These are phyloP conservation scores for Calliphora vicina DNA, from an alignment of 1,140 invertebrate species.

Conservation along the genomic window DNA sequence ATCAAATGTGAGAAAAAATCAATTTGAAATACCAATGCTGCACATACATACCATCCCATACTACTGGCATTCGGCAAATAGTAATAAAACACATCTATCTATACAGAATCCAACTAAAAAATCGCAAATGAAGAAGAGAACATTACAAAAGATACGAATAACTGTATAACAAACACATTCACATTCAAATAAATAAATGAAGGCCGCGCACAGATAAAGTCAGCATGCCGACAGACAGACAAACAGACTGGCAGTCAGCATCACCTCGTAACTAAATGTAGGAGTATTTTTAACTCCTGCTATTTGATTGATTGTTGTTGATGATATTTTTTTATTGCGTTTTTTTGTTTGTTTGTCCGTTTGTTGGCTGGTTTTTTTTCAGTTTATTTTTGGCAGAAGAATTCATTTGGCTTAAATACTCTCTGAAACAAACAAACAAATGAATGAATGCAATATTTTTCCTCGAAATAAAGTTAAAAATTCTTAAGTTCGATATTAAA, in stretches of 20 bases:
- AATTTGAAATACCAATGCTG: background rate
- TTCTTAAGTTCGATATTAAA: background rate
- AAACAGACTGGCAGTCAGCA: too few species aligned
- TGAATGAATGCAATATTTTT: background rate
- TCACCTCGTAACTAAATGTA: background rate
- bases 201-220: too few species aligned
- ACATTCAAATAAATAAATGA: background rate
- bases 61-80: background rate
- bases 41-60: background rate
- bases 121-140: background rate
- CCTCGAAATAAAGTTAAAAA: slow-evolving; percentile 2
- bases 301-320: slow-evolving; percentile 1
- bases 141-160: background rate
- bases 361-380: too few species aligned
- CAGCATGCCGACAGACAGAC: background rate
- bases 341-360: background rate
- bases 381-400: background rate
- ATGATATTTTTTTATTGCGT: background rate
- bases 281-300: background rate
- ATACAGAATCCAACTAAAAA: background rate
- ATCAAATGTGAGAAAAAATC: background rate
- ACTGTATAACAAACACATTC: background rate
- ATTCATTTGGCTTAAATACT: slow-evolving; percentile 1
- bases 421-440: background rate
- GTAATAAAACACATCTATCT: background rate